A percentile compares a stretch with the other conserved stretches of the same genome.
These are phyloP conservation scores for Clarias batrachus DNA, from an alignment of 2,113 vertebrate species.

Conservation along the genomic window DNA sequence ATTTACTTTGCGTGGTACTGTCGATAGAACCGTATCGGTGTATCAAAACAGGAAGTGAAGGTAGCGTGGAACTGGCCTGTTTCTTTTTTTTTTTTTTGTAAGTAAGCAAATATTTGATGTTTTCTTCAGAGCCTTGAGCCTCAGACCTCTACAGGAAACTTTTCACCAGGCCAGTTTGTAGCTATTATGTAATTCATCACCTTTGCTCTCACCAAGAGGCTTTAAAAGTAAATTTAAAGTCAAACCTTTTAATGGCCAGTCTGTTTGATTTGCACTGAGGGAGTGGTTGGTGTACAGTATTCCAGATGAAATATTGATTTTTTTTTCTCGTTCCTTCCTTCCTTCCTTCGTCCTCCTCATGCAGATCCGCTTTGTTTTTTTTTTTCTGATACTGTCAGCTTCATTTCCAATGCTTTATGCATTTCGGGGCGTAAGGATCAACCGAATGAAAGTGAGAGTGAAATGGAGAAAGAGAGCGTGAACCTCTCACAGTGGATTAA, in stretches of 20 bases:
- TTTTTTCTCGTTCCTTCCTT: constrained; percentile 1
- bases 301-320: constrained; percentile 53
- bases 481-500: constrained; percentile 10
- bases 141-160: constrained; percentile 19
- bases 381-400: neutral
- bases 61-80: neutral
- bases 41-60: neutral
- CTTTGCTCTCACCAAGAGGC: constrained; percentile 25
- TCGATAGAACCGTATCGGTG: neutral
- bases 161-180: neutral
- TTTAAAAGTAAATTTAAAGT: constrained; percentile 48
- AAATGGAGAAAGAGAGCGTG: neutral
- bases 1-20: neutral
- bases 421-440: neutral
- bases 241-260: constrained; percentile 32
- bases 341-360: constrained; percentile 5
- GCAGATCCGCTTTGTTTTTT: constrained; percentile 30
- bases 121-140: neutral
- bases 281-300: constrained; percentile 41
- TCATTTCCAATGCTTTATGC: neutral
- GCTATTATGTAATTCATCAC: constrained; percentile 8
- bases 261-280: constrained; percentile 47
- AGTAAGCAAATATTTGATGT: constrained; percentile 16
- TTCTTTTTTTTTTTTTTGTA: neutral
- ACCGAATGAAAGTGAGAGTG: neutral